A percentile compares a stretch with the other conserved stretches of the same genome.
These are phyloP conservation scores for Brachypteracias leptosomus DNA, from an alignment of 2,113 vertebrate species.

Conservation along the genomic window DNA sequence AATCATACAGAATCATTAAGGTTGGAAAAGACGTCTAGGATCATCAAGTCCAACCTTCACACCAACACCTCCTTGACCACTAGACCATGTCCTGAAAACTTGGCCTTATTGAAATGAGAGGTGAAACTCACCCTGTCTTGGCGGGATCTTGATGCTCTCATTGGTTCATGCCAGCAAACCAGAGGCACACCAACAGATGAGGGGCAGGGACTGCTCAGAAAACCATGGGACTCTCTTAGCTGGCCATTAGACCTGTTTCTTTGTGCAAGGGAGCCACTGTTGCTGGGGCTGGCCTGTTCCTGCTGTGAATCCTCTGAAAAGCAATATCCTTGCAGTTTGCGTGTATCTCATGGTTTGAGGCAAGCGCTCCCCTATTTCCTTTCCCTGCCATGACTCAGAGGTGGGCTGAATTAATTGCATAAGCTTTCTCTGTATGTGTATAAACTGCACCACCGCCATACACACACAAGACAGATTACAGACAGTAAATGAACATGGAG, in stretches of 20 bases:
- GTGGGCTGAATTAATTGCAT: neutral
- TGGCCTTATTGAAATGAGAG: neutral
- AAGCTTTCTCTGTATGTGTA: neutral
- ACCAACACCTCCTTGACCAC: too few relatives aligned
- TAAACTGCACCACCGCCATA: neutral
- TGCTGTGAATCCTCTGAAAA: neutral
- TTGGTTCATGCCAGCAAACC: neutral
- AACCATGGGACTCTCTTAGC: neutral
- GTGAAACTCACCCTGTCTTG: neutral
- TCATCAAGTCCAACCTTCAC: too few relatives aligned
- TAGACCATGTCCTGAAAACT: too few relatives aligned
- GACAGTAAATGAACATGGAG: neutral
- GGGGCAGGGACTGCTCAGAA: neutral
- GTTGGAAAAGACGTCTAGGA: too few relatives aligned
- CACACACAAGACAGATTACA: neutral
- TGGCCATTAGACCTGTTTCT: neutral
- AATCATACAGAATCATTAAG: too few relatives aligned
- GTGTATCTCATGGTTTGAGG: neutral
- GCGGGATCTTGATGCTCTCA: neutral
- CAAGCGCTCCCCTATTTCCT: neutral
- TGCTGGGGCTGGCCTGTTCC: neutral
- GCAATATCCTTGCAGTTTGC: neutral
- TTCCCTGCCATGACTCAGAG: neutral
- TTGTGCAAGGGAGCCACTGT: neutral
- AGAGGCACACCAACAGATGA: neutral